Percentiles rank a stretch among this genome's conserved stretches.
Conservation (phyloP, 53 echinoderm and acorn worm species). For the Holothuria scabra region DNA sequence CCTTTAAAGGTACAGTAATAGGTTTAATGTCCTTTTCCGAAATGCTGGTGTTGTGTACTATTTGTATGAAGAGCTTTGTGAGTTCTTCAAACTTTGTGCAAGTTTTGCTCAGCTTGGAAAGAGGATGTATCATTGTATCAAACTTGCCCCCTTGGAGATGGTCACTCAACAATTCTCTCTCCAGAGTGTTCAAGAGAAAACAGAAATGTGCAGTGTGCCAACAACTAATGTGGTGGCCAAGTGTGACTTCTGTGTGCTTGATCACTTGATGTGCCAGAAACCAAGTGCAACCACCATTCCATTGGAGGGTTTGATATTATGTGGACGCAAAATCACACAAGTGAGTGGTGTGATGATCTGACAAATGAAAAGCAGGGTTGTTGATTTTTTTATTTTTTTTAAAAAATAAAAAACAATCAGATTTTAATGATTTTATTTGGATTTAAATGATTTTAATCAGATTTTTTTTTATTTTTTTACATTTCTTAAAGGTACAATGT, state of each 20-base stretch:
- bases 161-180: too few relatives aligned
- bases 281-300: conserved; percentile 53
- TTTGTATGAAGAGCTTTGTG: not conserved
- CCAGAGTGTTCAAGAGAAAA: conserved; percentile 14
- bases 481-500: too few relatives aligned
- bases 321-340: conserved; percentile 19
- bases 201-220: conserved; percentile 50
- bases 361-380: too few relatives aligned
- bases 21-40: not conserved
- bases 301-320: conserved; percentile 62
- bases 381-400: too few relatives aligned
- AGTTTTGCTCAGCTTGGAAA: conserved; percentile 20
- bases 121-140: conserved; percentile 56
- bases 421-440: too few relatives aligned
- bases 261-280: conserved; percentile 59
- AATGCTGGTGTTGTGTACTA: conserved; percentile 1
- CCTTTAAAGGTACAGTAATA: not conserved
- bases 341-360: conserved; percentile 3
- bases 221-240: conserved; percentile 31
- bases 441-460: too few relatives aligned
- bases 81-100: conserved; percentile 41
- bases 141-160: too few relatives aligned
- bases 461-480: too few relatives aligned
- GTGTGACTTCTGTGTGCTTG: conserved; percentile 63
- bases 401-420: too few relatives aligned